Evolutionary conservation across 2,888 invertebrate genomes (phyloP), one percentile per base, ranked within the genome.

Genomic region (Meliscaeva auricollis): DNA sequence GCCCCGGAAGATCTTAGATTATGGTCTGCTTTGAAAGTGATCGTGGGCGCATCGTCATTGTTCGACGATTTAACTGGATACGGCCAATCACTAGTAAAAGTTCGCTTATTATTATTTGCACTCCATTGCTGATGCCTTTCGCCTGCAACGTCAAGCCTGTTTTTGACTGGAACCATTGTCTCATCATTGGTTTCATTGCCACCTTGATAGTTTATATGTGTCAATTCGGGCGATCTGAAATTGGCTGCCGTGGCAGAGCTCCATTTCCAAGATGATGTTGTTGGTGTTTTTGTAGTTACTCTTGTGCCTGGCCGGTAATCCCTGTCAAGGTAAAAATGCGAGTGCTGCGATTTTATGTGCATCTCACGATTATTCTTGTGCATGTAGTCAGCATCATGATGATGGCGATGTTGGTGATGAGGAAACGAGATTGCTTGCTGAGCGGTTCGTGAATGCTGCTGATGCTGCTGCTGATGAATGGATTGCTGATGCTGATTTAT

Each of bases 391-490:
- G n/a, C n/a, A 52, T 58, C 80, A 11, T 84, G 84, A 66, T 80
- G 84, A 8, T 84, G 84, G 13, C 80, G 84, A 8, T 80, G 80
- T 60, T 75, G 69, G 35, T 32, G 74, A 56, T 79, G 79, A 38
- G 69, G 26, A 44, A 35, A 22, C 26, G 60, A 35, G 17, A 32
- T 50, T 50, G 26, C 50, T 50, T 50, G 77, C 20, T 58, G 72
- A 9, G 64, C 32, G 13, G n/a, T 20, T 44, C 48, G 54, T 54
- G 38, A 32, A 58, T 60, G 22, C 20, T 38, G 56, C 30, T 54
- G 69, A 30, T 70, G 64, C 30, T 75, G 32, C 13, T 66, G 52
- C 15, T 46, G 48, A 48, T 48, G 20, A 20, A 48, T 20, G 48
- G 48, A 20, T 22, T 70, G 75, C 20, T 80, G 44, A 11, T 64